A percentile compares a stretch with the other conserved stretches of the same genome.
These are phyloP conservation scores for Melanocharis versteri DNA, from an alignment of 2,113 vertebrate genomes.

Conservation along the genomic window DNA sequence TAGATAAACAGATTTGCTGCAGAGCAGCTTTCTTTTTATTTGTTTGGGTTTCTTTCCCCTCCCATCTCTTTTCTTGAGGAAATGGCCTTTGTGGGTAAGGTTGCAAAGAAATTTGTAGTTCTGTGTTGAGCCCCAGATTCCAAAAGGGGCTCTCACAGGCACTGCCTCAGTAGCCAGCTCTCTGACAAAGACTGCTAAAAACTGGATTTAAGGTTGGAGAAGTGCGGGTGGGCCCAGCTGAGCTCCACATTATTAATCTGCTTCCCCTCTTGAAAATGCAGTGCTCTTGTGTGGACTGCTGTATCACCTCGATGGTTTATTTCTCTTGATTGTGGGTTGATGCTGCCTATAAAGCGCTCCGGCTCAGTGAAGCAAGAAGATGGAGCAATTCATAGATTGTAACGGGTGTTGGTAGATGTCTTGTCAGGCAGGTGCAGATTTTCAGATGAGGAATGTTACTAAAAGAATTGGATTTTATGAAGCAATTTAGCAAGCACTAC, in stretches of 20 bases:
- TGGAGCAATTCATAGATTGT: accelerated
- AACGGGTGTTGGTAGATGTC: accelerated
- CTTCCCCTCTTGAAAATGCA: not conserved
- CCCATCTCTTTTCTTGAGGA: not conserved
- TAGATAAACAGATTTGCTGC: not conserved
- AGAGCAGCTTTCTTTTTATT: not conserved
- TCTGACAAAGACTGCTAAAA: not conserved
- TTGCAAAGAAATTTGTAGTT: not conserved
- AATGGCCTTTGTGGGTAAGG: not conserved
- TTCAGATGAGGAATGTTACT: not conserved
- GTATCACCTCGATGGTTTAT: accelerated
- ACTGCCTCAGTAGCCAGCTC: too few species aligned
- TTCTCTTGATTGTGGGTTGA: not conserved
- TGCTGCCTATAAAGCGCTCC: accelerated
- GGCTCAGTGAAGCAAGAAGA: not conserved
- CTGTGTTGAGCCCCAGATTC: not conserved
- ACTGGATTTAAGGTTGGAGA: not conserved
- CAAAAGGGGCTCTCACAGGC: not conserved
- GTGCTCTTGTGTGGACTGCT: not conserved
- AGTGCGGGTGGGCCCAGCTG: not conserved
- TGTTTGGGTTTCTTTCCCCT: not conserved
- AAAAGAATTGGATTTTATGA: not conserved
- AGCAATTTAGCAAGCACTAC: not conserved
- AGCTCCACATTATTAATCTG: accelerated
- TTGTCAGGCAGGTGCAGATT: not conserved